Conservation (phyloP, 2,797 vertebrate species). For the Mormyrus hasselquistii region DNA sequence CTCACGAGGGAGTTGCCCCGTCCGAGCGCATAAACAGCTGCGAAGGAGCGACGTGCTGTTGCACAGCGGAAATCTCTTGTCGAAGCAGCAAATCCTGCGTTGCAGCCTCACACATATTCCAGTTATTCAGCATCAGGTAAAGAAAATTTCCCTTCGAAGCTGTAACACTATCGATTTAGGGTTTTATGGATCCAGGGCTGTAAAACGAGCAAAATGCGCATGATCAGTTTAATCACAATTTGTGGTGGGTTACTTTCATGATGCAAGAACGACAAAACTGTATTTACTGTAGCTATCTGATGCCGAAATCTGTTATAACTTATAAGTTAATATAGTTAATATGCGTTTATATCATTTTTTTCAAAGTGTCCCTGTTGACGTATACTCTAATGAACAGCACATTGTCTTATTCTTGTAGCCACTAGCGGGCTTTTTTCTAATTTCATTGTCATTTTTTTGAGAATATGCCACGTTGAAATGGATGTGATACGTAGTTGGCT, state of each 20-base stretch:
- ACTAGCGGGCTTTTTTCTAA: not conserved
- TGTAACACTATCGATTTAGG: not conserved
- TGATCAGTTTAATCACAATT: not conserved
- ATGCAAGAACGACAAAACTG: not conserved
- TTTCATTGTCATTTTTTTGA: not conserved
- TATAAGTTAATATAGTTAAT: not conserved
- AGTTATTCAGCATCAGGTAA: slow-evolving; percentile 16
- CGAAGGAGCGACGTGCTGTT: not conserved
- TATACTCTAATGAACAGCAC: not conserved
- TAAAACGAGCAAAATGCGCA: not conserved
- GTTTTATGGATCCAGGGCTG: not conserved
- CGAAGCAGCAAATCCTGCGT: not conserved
- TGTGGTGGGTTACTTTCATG: not conserved
- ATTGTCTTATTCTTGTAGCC: not conserved
- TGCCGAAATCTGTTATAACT: not conserved
- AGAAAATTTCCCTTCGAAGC: not conserved
- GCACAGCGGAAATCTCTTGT: not conserved
- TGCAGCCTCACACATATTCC: not conserved
- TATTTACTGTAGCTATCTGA: not conserved
- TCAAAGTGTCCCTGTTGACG: not conserved
- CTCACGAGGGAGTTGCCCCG: slow-evolving; percentile 23
- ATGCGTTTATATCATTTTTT: not conserved
- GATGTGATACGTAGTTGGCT: not conserved
- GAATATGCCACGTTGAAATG: not conserved
- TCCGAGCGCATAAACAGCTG: not conserved